These are phyloP conservation scores for Gonocerus acuteangulatus DNA, from an alignment of 2,888 invertebrate genomes.

Conservation along the genomic window DNA sequence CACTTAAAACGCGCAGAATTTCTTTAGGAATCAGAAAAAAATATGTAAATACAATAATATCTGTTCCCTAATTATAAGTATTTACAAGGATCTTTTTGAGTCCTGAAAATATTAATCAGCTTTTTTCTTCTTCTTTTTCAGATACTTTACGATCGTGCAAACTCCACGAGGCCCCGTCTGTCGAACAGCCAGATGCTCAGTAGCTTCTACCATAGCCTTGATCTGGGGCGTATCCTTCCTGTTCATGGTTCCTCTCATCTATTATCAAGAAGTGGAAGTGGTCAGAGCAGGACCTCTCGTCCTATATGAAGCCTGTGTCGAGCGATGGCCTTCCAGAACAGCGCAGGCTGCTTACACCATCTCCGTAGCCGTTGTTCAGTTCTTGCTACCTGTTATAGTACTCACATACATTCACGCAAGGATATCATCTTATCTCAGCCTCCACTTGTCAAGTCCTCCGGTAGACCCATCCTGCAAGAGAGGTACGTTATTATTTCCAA, in stretches of 20 bases:
- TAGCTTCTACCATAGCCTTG: slow-evolving; percentile 45
- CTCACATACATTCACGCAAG: slow-evolving; percentile 46
- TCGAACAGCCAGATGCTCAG: slow-evolving; percentile 37
- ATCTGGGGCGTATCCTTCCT: slow-evolving; percentile 47
- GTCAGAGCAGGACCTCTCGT: slow-evolving; percentile 40
- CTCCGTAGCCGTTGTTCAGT: slow-evolving; percentile 46
- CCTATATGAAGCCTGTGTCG: slow-evolving; percentile 42
- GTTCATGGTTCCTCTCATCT: slow-evolving; percentile 45
- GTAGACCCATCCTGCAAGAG: slow-evolving; percentile 38
- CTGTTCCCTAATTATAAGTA: too few species aligned
- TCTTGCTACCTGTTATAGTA: slow-evolving; percentile 46
- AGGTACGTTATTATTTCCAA: slow-evolving; percentile 33
- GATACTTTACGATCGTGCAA: slow-evolving; percentile 45
- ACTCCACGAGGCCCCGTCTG: slow-evolving; percentile 37
- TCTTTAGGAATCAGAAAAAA: too few species aligned
- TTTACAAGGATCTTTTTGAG: too few species aligned
- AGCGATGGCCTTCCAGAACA: slow-evolving; percentile 41
- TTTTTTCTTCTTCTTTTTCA: slow-evolving; percentile 27
- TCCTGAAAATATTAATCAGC: too few species aligned
- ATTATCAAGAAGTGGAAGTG: slow-evolving; percentile 43
- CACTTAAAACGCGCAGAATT: too few species aligned
- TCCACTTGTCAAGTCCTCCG: slow-evolving; percentile 41
- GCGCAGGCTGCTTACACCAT: slow-evolving; percentile 45
- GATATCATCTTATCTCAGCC: slow-evolving; percentile 44
- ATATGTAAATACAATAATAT: too few species aligned